phyloP scores from a whole-genome alignment of 2,113 vertebrate genomes.

The Microtus richardsoni region DNA sequence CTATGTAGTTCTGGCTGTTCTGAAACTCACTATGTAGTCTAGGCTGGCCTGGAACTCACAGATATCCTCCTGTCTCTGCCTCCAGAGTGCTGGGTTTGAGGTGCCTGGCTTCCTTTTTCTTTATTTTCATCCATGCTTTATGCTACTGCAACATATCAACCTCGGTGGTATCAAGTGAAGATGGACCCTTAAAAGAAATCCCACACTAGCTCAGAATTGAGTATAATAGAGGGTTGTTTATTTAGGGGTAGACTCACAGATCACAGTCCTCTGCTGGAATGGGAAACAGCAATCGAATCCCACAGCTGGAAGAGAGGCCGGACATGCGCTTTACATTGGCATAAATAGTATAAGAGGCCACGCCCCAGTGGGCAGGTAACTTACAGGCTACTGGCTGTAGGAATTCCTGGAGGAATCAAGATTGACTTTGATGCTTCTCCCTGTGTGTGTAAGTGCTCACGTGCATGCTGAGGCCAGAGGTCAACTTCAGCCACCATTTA shows the following conservation, averaged over 20 bases:
- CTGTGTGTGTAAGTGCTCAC: neutral
- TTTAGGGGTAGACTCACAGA: too few relatives aligned
- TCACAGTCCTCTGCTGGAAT: too few relatives aligned
- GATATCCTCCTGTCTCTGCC: neutral
- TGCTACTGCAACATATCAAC: conserved; percentile 14
- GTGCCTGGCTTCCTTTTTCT: neutral
- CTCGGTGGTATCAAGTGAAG: neutral
- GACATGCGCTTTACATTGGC: too few relatives aligned
- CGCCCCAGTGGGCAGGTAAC: too few relatives aligned
- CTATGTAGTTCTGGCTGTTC: neutral
- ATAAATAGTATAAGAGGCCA: too few relatives aligned
- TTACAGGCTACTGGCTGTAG: too few relatives aligned
- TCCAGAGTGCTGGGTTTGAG: neutral
- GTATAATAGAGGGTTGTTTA: too few relatives aligned
- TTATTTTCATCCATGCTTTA: neutral
- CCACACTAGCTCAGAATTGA: too few relatives aligned
- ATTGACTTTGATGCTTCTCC: neutral
- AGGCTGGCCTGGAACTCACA: neutral
- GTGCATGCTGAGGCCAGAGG: neutral
- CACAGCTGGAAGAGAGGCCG: too few relatives aligned
- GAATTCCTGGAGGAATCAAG: too few relatives aligned
- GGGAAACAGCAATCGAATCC: too few relatives aligned
- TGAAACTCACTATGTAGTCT: neutral
- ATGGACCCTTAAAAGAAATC: too few relatives aligned
- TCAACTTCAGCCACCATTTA: neutral